Evolutionary conservation across 2,797 vertebrate genomes (phyloP).

Genomic region (Anguilla pacifica): DNA sequence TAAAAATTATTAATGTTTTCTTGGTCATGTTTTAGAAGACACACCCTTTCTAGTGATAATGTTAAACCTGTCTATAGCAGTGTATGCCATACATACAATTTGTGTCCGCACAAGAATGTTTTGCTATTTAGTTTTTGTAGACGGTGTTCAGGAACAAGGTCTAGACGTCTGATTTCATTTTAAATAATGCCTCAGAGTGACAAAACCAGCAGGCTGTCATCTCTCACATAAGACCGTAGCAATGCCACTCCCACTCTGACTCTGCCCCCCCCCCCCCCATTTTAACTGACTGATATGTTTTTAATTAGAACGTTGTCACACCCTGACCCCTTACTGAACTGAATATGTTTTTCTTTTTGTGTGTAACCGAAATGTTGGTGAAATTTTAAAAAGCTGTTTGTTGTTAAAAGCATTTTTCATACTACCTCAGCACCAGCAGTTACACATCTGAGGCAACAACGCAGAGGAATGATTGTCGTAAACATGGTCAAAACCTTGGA

Average conservation of each 20-base stretch:
- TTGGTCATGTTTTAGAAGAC: not conserved
- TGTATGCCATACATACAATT: not conserved
- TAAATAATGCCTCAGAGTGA: slow-evolving; percentile 27
- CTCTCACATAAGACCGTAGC: not conserved
- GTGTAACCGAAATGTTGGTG: slow-evolving; percentile 26
- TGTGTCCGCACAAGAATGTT: not conserved
- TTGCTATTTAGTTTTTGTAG: not conserved
- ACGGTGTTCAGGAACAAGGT: not conserved
- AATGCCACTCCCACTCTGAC: not conserved
- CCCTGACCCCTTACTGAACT: slow-evolving; percentile 24
- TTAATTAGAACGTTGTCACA: slow-evolving; percentile 27
- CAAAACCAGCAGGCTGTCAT: slow-evolving; percentile 18
- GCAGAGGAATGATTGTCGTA: slow-evolving; percentile 16
- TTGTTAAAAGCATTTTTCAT: not conserved
- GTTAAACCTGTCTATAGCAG: not conserved
- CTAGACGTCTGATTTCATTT: slow-evolving; percentile 31
- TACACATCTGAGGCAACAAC: slow-evolving; percentile 22
- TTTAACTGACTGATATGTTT: slow-evolving; percentile 23
- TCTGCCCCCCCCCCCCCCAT: not conserved
- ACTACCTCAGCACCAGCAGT: not conserved
- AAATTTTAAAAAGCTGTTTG: slow-evolving; percentile 3
- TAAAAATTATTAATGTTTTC: not conserved
- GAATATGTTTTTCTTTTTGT: slow-evolving; percentile 28
- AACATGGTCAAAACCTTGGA: slow-evolving; percentile 13
- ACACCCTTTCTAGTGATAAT: not conserved